A percentile compares a stretch with the other conserved stretches of the same genome.
phyloP scores from a whole-genome alignment of 2,888 invertebrate species.

The Lepeophtheirus nordmannii region DNA sequence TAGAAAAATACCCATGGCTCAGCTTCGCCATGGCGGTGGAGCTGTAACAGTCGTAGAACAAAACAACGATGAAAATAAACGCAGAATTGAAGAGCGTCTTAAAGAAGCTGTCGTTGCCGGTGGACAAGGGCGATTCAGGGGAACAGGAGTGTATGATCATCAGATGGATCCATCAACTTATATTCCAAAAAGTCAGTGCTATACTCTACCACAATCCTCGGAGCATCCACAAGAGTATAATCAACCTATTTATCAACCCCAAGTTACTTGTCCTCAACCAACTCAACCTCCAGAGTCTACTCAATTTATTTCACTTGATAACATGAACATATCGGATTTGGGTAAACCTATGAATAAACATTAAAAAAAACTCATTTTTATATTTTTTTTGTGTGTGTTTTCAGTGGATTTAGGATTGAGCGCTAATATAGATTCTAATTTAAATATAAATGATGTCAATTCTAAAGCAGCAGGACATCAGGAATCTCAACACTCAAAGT shows the following conservation, averaged over 20 bases:
- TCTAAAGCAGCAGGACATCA: neutral
- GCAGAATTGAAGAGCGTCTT: neutral
- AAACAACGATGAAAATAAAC: neutral
- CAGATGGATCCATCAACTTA: neutral
- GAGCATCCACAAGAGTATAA: neutral
- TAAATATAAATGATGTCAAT: slow-evolving; percentile 1
- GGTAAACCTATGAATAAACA: too few relatives aligned
- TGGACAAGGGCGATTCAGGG: neutral
- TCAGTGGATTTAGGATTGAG: neutral
- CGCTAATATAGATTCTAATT: neutral
- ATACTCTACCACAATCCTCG: neutral
- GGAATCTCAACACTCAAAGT: neutral
- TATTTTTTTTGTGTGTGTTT: too few relatives aligned
- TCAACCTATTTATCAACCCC: neutral
- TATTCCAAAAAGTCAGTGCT: neutral
- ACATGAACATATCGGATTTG: neutral
- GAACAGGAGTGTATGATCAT: too few relatives aligned
- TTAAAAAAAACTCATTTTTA: too few relatives aligned
- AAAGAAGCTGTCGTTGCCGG: neutral
- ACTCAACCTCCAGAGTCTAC: neutral
- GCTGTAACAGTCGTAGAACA: slow-evolving; percentile 1
- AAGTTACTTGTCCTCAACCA: neutral
- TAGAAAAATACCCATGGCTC: slow-evolving; percentile 7
- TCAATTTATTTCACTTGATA: neutral
- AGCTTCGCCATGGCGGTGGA: slow-evolving; percentile 7